phyloP scores from a whole-genome alignment of 2,113 vertebrate genomes.

The Epinephelus lanceolatus region DNA sequence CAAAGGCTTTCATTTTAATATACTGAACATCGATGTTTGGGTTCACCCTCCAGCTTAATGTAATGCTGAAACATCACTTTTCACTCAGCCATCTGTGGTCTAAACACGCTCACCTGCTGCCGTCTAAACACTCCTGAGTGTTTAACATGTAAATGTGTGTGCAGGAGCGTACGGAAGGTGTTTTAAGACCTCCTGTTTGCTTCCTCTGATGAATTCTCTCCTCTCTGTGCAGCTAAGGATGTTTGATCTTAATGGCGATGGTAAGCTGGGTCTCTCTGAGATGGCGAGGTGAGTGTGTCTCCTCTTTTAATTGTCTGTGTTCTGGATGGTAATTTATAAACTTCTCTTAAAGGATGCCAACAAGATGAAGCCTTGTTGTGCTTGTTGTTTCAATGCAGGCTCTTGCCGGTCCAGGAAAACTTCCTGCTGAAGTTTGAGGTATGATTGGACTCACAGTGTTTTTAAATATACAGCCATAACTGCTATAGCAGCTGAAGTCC shows the following conservation, averaged over 20 bases:
- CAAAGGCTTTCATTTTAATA: slow-evolving; percentile 18
- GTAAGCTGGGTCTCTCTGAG: slow-evolving; percentile 95
- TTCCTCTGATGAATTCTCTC: slow-evolving; percentile 23
- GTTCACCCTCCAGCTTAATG: slow-evolving; percentile 18
- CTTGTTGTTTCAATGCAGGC: slow-evolving; percentile 80
- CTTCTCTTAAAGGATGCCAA: background rate
- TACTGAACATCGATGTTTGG: background rate
- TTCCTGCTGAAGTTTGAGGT: slow-evolving; percentile 96
- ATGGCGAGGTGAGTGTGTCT: slow-evolving; percentile 91
- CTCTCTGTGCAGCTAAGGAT: slow-evolving; percentile 89
- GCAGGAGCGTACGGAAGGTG: background rate
- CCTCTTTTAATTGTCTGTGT: background rate
- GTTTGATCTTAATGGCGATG: slow-evolving; percentile 95
- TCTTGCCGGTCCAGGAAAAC: slow-evolving; percentile 94
- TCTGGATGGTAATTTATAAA: background rate
- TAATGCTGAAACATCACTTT: slow-evolving; percentile 38
- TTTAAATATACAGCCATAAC: background rate
- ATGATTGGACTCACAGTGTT: background rate
- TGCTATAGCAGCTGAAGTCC: background rate
- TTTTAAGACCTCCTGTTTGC: background rate
- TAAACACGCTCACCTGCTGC: background rate
- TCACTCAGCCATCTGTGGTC: slow-evolving; percentile 23
- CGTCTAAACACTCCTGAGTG: slow-evolving; percentile 19
- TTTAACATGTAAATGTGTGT: background rate
- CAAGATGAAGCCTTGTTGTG: slow-evolving; percentile 11